Base-by-base conservation (phyloP, 2,797 vertebrate genomes). In the Periparus ater region DNA sequence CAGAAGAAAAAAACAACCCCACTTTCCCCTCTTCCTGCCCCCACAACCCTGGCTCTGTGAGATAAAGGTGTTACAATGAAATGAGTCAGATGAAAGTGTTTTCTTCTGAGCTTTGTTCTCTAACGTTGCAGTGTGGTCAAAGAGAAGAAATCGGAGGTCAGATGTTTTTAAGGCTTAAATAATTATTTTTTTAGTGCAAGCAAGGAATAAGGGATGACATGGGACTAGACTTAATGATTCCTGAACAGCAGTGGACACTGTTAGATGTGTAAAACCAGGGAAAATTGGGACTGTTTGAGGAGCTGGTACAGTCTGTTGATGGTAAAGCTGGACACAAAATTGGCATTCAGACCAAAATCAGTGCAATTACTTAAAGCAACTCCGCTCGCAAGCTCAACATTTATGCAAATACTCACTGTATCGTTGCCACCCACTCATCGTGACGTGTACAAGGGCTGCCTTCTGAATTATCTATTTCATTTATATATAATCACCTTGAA, bases 21-120 rank as follows among this genome's bases (percentile, higher is more conserved):
- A 7, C 1, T 30, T 8, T 5, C 16, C 11, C 34, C 27, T 4
- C 3, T 21, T 7, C 2, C 5, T 8, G 4, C 14, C 9, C 4
- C 4, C 4, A 5, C 3, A 30, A 3, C 12, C 18, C 11, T 34
- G 32, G 0, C 1, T n/a, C 44, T 2, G 0, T 20, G 21, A 62
- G 26, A 34, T 3, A 36, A 88, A 72, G 23, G 45, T 73, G 68
- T 67, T 88, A 19, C 7, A 71, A 18, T 0, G 3, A 92, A 83
- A 81, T 36, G 9, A 74, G 61, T 75, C 34, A 71, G 68, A 65
- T 0, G 4, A 9, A 54, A 73, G 18, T 2, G 2, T 40, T 91
- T 90, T 58, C 18, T 17, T 62, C 62, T 22, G 18, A 72, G 44
- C 26, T 72, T 44, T 38, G 3, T 61, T 71, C 27, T 67, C 61